Evolutionary conservation across 2,888 invertebrate genomes (phyloP), one percentile per base, ranked within the genome.

Genomic region (Eupithecia inturbata): DNA sequence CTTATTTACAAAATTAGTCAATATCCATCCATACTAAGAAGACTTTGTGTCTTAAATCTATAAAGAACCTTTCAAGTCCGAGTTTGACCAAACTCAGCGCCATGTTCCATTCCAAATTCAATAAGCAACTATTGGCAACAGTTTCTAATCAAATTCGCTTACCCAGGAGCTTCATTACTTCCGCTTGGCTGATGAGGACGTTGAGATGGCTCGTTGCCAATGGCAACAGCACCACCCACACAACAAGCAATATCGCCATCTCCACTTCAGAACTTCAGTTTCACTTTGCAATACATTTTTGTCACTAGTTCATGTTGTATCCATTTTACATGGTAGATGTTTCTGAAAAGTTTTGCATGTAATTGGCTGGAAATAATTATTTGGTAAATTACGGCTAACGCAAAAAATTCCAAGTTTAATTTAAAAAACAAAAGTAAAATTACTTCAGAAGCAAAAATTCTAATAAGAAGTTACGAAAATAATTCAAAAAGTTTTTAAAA

Each of bases 81-180:
- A 57, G 26, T 57, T 62, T 10, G 62, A 31, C 31, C n/a, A 36
- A 64, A 36, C 19, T 64, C n/a, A 64, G 31, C n/a, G 22, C 49
- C 9, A 22, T 31, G 64, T 19, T 66, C 36, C 4, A 41, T 26
- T 28, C 64, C 64, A 70, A 75, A 74, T 77, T 76, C 74, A 76
- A 78, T 77, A 75, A 66, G 26, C 39, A 71, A 76, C 68, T 73
- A 71, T 72, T 69, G 49, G 57, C 74, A 82, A 80, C 78, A 79
- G 79, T 82, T 78, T 79, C 76, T 79, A 83, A 83, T 84, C 81
- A 83, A 85, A 83, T 82, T 76, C 75, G 92, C 96, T 96, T 93
- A 97, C 97, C 97, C 91, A 97, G 92, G 84, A 97, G 95, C 94
- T 97, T 97, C 96, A 96, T 96, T 87, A 97, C 97, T 95, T 97